Evolutionary conservation across 1,140 invertebrate species (phyloP), one percentile per base, ranked within the genome.

Genomic region (Drusus annulatus): DNA sequence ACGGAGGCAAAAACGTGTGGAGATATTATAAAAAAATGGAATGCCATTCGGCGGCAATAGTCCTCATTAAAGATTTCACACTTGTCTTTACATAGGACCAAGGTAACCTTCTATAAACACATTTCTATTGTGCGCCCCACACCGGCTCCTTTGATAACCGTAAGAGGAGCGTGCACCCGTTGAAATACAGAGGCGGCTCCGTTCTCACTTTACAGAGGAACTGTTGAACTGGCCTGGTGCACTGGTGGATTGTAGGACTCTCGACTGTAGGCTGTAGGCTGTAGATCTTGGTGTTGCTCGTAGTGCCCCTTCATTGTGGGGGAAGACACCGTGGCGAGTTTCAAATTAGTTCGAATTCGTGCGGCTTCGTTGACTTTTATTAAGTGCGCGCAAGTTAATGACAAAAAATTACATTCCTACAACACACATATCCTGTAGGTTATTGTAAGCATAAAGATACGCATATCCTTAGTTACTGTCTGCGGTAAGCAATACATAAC

Each of bases 61-160:
- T 80, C 69, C 81, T 83, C 81, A 83, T 83, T 83, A 83, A 83
- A 80, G 81, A 83, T 83, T 83, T 83, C 81, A 83, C 81, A 83
- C 81, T 83, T 83, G 81, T 83, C 79, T 77, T 76, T 78, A 74
- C 58, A 62, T 63, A 81, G 80, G 80, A 81, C 81, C 76, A 78
- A 80, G 75, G 81, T 80, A 73, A 76, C 74, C 80, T 79, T 71
- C 80, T 60, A 78, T 81, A 81, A 81, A 81, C 80, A 81, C 76
- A 52, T 77, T 75, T 69, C 71, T 54, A 82, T 82, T 82, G 81
- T 82, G 69, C 15, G 31, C 51, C 45, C 3, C 16, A 17, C 65
- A 65, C 16, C 78, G 78, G 58, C 54, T 50, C 31, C 58, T 65
- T 77, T 77, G 58, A 63, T 21, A 17, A 1, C 54, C 54, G 71